Evolutionary conservation across 2,113 vertebrate species (phyloP), one percentile per base, ranked within the genome.

Genomic region (Zapus hudsonius): DNA sequence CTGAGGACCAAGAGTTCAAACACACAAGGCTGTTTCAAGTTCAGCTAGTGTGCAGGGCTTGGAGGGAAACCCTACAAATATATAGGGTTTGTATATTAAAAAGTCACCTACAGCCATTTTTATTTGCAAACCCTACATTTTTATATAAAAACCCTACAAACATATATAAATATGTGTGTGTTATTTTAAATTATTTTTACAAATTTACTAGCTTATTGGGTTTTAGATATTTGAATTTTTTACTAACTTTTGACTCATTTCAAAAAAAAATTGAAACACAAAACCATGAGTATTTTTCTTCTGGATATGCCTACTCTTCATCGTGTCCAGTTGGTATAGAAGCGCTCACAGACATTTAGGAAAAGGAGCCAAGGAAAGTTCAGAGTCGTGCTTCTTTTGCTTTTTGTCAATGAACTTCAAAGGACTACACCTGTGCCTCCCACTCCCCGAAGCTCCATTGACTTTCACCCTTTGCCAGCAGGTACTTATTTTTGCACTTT

Each of bases 231-330:
- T 91, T 55, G 3, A n/a, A 5, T 36, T 79, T 74, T 87, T 2
- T 2, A 86, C 57, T 95, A 55, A 85, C 16, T 86, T 64, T 89
- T 63, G 20, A 85, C 25, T 90, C 82, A 89, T 84, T 75, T 87
- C 19, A 57, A 52, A 92, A n/a, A n/a, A n/a, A 90, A 90, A 10
- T 22, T 67, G 40, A 80, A 92, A 76, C 42, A 40, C 27, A 66
- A 9, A 13, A 25, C 75, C 19, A 38, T 67, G 29, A 42, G n/a
- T 27, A 5, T 93, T 74, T 74, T 10, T 47, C 69, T 64, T 78
- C 79, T 84, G 3, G 31, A 7, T 55, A 31, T 72, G 64, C 1
- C 66, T 75, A 42, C 13, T 42, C 66, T 85, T 82, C 38, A 4
- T 29, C 44, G 5, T 90, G 6, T 36, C 76, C 25, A 12, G 6